Evolutionary conservation across 2,113 vertebrate genomes (phyloP), one percentile per base, ranked within the genome.

Genomic region (Pongo pygmaeus): DNA sequence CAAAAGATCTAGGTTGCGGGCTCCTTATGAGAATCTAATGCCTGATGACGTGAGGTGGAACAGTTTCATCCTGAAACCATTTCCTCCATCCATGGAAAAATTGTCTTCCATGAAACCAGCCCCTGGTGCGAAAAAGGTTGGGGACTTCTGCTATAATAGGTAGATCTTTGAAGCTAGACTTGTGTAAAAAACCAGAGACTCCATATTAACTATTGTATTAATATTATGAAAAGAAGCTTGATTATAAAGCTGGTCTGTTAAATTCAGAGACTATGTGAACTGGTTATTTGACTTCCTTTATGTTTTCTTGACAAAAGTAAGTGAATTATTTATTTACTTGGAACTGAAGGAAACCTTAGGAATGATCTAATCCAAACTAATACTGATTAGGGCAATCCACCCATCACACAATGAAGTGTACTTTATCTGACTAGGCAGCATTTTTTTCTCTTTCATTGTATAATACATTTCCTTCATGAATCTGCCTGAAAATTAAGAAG

Each of bases 231-330:
- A 94, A 69, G 10, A 20, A 93, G 18, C 27, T 88, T 94, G 16
- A 48, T 87, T 95, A 35, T 74, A 93, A 93, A 94, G 27, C 6
- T 48, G 35, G 10, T 61, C 35, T 4, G 23, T 79, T 61, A 81
- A 67, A 93, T 86, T 79, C n/a, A 86, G 35, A 96, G 32, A 89
- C 78, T 89, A 57, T 1, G 74, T 70, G 20, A 52, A 64, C 27
- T 96, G 78, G 61, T 95, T 93, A 74, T 78, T 80, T 91, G 35
- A 75, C 43, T 89, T 20, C 48, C 13, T 87, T 79, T 50, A 1
- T 75, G 3, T 96, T 94, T 92, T 89, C 55, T 69, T 67, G 46
- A 77, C 23, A 64, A 95, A 94, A 83, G 5, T 46, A 80, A 70
- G 23, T 75, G 22, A 95, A 74, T 92, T 75, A 88, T 77, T 57